phyloP scores from a whole-genome alignment of 2,113 vertebrate genomes.

The Burhinus bistriatus region DNA sequence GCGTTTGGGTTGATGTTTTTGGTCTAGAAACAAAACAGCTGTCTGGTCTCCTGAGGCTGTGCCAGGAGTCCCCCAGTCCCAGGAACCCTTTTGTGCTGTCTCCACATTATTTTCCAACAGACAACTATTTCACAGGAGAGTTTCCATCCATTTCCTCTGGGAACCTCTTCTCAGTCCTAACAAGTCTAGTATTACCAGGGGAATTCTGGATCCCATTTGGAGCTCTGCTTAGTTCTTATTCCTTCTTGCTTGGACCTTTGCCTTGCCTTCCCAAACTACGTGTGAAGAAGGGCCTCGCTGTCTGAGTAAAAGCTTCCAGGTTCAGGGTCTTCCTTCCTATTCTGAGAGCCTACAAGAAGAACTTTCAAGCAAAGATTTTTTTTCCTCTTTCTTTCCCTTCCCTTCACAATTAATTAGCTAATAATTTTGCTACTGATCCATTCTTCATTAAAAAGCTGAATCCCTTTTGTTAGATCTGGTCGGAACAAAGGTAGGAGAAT shows the following conservation, averaged over 20 bases:
- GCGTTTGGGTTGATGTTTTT: constrained; percentile 16
- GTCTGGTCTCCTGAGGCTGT: not conserved
- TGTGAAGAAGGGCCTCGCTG: not conserved
- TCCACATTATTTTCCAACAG: constrained; percentile 11
- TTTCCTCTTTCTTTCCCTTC: constrained; percentile 3
- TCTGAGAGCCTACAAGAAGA: not conserved
- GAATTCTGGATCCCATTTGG: not conserved
- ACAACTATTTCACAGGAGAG: constrained; percentile 1
- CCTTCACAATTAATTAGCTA: constrained; percentile 81
- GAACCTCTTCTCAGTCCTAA: not conserved
- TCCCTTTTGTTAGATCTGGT: constrained; percentile 70
- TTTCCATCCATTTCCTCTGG: not conserved
- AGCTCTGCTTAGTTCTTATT: not conserved
- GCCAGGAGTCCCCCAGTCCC: constrained; percentile 1
- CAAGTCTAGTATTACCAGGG: not conserved
- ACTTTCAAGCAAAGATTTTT: constrained; percentile 15
- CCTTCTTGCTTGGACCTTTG: not conserved
- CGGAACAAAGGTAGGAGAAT: constrained; percentile 81
- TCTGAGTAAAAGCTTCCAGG: not conserved
- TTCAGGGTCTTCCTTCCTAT: not conserved
- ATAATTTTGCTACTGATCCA: constrained; percentile 80
- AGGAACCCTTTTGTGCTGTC: constrained; percentile 5
- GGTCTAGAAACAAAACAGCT: constrained; percentile 25
- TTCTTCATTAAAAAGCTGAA: constrained; percentile 78
- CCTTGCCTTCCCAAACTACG: not conserved